These are phyloP conservation scores for Setipinna tenuifilis DNA, from an alignment of 2,797 vertebrate species.

Conservation along the genomic window DNA sequence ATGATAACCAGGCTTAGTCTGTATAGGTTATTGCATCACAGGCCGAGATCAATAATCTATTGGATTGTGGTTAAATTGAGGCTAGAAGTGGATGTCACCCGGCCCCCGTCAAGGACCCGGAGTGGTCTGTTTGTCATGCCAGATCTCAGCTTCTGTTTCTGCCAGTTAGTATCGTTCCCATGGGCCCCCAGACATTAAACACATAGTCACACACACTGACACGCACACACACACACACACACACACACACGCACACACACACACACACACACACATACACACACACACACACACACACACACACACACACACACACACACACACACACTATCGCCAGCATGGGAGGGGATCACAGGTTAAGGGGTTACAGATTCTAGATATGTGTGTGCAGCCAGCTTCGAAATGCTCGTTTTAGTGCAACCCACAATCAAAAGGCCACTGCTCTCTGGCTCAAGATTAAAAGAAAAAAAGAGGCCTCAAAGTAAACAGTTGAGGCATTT, in stretches of 20 bases:
- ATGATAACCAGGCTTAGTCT: slow-evolving; percentile 2
- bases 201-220: neutral
- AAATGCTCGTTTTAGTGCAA: neutral
- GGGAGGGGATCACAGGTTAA: neutral
- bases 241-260: neutral
- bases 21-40: slow-evolving; percentile 21
- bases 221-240: slow-evolving; percentile 19
- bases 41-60: slow-evolving; percentile 15
- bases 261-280: too few species aligned
- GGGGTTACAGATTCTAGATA: neutral
- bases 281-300: too few species aligned
- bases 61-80: slow-evolving; percentile 28
- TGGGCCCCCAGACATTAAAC: slow-evolving; percentile 25
- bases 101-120: slow-evolving; percentile 35
- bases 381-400: neutral
- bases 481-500: neutral
- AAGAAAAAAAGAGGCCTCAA: too few species aligned
- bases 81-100: slow-evolving; percentile 49
- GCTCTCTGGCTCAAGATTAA: too few species aligned
- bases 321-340: neutral
- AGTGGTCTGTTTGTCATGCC: slow-evolving; percentile 57
- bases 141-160: slow-evolving; percentile 56
- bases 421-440: neutral
- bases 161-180: slow-evolving; percentile 27
- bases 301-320: too few species aligned